These are phyloP conservation scores for Aulostomus chinensis DNA, from an alignment of 2,797 vertebrate species.

Conservation along the genomic window DNA sequence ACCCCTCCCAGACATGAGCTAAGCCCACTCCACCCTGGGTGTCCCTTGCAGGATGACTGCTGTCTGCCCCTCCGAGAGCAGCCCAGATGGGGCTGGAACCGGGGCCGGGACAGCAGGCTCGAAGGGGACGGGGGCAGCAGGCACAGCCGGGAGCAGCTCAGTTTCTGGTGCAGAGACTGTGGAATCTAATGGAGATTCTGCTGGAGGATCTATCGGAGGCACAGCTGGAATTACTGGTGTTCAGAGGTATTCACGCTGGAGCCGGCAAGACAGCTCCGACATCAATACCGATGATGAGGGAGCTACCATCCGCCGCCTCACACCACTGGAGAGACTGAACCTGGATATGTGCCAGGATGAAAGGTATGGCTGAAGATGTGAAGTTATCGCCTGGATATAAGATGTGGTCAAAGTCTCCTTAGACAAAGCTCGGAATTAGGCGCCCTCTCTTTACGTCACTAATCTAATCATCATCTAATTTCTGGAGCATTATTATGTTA, in stretches of 20 bases:
- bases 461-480: no score
- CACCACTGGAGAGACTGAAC: slow-evolving; percentile 90
- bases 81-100: slow-evolving; percentile 62
- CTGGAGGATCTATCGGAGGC: slow-evolving; percentile 44
- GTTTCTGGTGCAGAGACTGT: slow-evolving; percentile 39
- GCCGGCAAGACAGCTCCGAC: slow-evolving; percentile 85
- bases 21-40: slow-evolving; percentile 44
- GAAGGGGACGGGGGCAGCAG: slow-evolving; percentile 30
- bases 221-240: slow-evolving; percentile 53
- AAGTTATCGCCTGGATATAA: no score
- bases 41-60: slow-evolving; percentile 87
- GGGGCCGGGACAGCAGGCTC: slow-evolving; percentile 47
- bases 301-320: slow-evolving; percentile 79
- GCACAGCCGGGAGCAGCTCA: slow-evolving; percentile 39
- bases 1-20: slow-evolving; percentile 60
- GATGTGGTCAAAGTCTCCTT: no score
- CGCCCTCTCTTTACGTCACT: no score
- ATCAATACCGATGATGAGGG: slow-evolving; percentile 84
- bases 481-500: no score
- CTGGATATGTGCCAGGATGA: slow-evolving; percentile 95
- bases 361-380: slow-evolving; percentile 39
- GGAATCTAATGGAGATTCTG: slow-evolving; percentile 53
- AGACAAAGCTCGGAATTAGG: no score
- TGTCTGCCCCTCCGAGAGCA: slow-evolving; percentile 81
- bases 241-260: slow-evolving; percentile 79